Evolutionary conservation across 1,140 invertebrate species (phyloP).

Genomic region (Ceratina australensis): DNA sequence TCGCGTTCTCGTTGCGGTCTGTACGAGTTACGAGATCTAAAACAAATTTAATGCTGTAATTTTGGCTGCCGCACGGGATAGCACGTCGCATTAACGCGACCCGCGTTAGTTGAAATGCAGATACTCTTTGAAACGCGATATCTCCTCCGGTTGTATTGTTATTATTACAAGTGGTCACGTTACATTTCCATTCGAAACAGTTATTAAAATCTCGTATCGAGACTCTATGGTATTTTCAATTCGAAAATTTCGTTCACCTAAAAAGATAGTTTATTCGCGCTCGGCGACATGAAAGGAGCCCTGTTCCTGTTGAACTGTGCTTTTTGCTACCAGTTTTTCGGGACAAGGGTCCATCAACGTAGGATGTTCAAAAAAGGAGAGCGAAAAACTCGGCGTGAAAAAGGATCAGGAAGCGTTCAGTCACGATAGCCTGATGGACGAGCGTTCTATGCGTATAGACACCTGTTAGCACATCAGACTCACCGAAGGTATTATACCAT

Average conservation of each 20-base stretch:
- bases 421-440: constrained; percentile 12
- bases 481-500: not conserved
- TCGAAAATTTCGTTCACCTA: not conserved
- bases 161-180: constrained; percentile 7
- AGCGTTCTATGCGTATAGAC: not conserved
- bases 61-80: constrained; percentile 2
- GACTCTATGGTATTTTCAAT: too few relatives aligned
- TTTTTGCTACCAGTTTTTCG: constrained; percentile 1
- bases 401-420: constrained; percentile 3
- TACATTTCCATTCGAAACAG: not conserved
- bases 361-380: not conserved
- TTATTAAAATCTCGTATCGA: too few relatives aligned
- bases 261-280: not conserved
- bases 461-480: constrained; percentile 16
- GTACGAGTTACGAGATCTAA: constrained; percentile 30
- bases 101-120: constrained; percentile 23
- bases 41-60: constrained; percentile 45
- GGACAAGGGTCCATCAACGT: too few relatives aligned
- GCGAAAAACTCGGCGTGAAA: not conserved
- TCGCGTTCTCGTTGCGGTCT: constrained; percentile 22
- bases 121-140: constrained; percentile 31
- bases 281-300: not conserved
- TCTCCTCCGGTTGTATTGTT: constrained; percentile 5
- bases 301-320: not conserved
- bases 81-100: constrained; percentile 16